A percentile compares a stretch with the other conserved stretches of the same genome.
Evolutionary conservation across 2,888 invertebrate species (phyloP).

Genomic region (Ochlodes sylvanus): DNA sequence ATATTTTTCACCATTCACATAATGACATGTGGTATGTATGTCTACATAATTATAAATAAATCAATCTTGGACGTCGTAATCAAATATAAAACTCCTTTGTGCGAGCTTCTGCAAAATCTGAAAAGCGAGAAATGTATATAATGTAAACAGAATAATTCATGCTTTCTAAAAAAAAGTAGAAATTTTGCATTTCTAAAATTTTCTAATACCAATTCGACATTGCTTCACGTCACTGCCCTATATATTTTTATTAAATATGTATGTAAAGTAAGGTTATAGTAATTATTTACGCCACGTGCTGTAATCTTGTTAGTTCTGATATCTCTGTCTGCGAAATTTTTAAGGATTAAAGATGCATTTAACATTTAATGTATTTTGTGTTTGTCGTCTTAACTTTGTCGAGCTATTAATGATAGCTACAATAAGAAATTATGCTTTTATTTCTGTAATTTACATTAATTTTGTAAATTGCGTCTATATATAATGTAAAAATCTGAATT

Average conservation of each 20-base stretch:
- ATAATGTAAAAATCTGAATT: background rate
- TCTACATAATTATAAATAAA: too few relatives aligned
- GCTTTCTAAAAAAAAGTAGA: background rate
- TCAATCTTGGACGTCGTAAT: too few relatives aligned
- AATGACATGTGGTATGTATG: too few relatives aligned
- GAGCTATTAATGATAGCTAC: background rate
- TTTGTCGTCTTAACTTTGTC: background rate
- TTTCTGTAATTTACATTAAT: background rate
- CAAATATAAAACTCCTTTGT: too few relatives aligned
- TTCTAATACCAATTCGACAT: background rate
- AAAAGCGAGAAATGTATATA: background rate
- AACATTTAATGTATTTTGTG: background rate
- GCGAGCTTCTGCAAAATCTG: too few relatives aligned
- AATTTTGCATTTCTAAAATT: background rate
- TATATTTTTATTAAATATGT: conserved; percentile 1
- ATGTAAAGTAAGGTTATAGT: background rate
- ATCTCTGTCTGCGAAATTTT: background rate
- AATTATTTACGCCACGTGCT: background rate
- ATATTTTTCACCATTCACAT: too few relatives aligned
- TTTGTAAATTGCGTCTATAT: background rate
- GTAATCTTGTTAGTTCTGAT: background rate
- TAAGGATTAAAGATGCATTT: background rate
- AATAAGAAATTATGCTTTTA: background rate
- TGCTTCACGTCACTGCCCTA: conserved; percentile 1
- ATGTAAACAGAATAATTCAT: background rate